phyloP scores from a whole-genome alignment of 1,140 invertebrate genomes.

The Dinothrombium tinctorium region DNA sequence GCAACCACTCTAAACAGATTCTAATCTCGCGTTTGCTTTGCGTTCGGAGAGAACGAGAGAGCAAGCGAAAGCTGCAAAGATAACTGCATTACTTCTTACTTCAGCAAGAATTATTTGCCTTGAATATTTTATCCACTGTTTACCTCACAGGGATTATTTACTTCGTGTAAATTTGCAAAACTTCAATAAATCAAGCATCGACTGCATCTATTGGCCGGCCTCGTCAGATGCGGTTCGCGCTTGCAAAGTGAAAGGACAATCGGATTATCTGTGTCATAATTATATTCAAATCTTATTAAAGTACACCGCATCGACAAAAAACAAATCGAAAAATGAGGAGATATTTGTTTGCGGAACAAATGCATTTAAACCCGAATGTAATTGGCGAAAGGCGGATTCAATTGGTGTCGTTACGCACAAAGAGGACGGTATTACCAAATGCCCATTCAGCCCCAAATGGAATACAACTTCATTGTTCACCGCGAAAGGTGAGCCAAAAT shows the following conservation, averaged over 20 bases:
- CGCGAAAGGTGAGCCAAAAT: not conserved
- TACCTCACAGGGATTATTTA: no score
- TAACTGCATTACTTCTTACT: no score
- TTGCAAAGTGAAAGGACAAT: not conserved
- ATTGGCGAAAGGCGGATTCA: not conserved
- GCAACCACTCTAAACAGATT: no score
- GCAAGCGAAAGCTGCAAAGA: no score
- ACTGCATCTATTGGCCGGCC: not conserved
- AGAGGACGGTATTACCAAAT: not conserved
- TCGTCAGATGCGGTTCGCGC: not conserved
- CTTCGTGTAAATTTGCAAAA: no score
- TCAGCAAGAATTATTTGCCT: no score
- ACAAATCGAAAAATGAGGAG: not conserved
- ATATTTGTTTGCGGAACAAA: not conserved
- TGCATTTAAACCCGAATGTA: not conserved
- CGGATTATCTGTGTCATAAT: not conserved
- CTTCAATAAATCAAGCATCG: not conserved
- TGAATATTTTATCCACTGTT: no score
- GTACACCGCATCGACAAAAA: not conserved
- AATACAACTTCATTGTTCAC: not conserved
- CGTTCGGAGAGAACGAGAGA: no score
- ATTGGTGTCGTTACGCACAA: not conserved
- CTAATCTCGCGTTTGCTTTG: no score
- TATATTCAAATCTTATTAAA: not conserved
- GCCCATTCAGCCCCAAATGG: not conserved